A percentile compares a stretch with the other conserved stretches of the same genome.
Conservation (phyloP, 23 tunicate genomes). For the Trididemnum nubilum region DNA sequence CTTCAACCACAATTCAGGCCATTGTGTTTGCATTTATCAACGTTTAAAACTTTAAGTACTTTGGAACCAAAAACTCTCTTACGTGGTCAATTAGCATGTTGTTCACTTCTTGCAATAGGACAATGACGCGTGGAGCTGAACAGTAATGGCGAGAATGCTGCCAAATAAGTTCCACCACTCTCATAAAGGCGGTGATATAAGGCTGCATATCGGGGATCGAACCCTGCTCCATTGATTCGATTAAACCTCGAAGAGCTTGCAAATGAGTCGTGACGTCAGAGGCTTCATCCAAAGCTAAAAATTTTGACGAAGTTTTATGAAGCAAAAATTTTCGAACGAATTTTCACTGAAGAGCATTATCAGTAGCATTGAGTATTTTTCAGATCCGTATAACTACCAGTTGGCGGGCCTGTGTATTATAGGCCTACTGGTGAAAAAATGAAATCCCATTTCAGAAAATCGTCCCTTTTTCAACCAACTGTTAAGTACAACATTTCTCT, state of each 20-base stretch:
- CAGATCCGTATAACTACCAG: not conserved
- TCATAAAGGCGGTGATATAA: conserved; percentile 66
- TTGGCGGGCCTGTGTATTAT: no score
- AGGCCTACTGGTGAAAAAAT: no score
- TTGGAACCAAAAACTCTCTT: no score
- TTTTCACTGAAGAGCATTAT: no score
- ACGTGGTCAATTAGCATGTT: conserved; percentile 93
- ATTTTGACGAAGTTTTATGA: no score
- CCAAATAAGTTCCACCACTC: conserved; percentile 77
- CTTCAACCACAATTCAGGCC: no score
- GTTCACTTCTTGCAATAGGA: conserved; percentile 77
- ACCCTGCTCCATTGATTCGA: conserved; percentile 84
- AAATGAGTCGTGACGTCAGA: conserved; percentile 72
- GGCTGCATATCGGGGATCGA: conserved; percentile 53
- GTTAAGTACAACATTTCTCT: no score
- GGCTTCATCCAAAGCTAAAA: conserved; percentile 75
- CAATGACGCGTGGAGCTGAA: conserved; percentile 65
- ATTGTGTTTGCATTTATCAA: no score
- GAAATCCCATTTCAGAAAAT: no score
- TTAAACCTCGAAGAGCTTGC: conserved; percentile 47
- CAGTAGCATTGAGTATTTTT: not conserved
- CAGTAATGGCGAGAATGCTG: conserved; percentile 66
- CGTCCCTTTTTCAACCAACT: no score
- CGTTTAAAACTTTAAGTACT: no score
- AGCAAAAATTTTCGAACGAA: not conserved